These are phyloP conservation scores for Lochmaea capreae DNA, from an alignment of 2,888 invertebrate genomes.

Conservation along the genomic window DNA sequence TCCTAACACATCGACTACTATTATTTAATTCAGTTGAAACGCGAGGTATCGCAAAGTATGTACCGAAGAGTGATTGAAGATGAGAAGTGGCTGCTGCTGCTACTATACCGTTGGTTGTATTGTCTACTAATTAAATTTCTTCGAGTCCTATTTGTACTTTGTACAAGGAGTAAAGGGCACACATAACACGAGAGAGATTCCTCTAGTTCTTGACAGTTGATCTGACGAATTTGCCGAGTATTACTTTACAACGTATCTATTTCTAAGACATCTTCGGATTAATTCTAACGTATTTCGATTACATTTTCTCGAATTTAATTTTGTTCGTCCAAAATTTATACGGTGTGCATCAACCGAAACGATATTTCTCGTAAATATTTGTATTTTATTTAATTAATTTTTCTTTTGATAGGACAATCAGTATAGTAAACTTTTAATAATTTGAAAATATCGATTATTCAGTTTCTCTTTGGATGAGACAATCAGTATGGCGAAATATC, in stretches of 20 bases:
- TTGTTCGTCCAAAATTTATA: conserved; percentile 32
- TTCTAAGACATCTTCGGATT: conserved; percentile 47
- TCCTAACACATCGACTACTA: conserved; percentile 47
- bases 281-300: conserved; percentile 51
- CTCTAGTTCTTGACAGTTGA: conserved; percentile 60
- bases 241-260: conserved; percentile 50
- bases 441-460: too few species aligned
- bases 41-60: conserved; percentile 64
- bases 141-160: conserved; percentile 58
- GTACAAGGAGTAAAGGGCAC: conserved; percentile 42
- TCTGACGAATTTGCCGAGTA: conserved; percentile 55
- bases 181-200: conserved; percentile 30
- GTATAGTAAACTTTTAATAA: too few species aligned
- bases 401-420: too few species aligned
- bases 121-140: conserved; percentile 64
- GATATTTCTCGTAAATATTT: too few species aligned
- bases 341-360: conserved; percentile 6
- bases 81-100: conserved; percentile 53
- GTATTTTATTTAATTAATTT: too few species aligned
- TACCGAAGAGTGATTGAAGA: conserved; percentile 54
- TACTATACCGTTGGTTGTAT: conserved; percentile 49
- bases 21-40: conserved; percentile 50
- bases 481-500: too few species aligned
- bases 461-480: too few species aligned
- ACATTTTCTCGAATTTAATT: conserved; percentile 48